These are phyloP conservation scores for Andrena minutula DNA, from an alignment of 2,888 invertebrate genomes.

Conservation along the genomic window DNA sequence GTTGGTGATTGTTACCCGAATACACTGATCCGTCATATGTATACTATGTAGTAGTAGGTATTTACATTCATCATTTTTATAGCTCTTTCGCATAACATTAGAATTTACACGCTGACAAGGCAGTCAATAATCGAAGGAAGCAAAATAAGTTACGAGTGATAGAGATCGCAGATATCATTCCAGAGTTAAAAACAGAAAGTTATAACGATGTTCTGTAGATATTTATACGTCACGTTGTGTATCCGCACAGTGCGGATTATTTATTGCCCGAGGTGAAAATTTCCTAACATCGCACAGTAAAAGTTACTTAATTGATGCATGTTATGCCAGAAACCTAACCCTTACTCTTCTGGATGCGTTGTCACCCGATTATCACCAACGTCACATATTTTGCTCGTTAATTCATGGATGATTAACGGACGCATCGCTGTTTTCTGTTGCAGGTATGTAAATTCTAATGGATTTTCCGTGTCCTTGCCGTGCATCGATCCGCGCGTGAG, in stretches of 20 bases:
- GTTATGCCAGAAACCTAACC: neutral
- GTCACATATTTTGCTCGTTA: slow-evolving; percentile 1
- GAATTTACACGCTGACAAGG: too few relatives aligned
- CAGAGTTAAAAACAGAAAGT: neutral
- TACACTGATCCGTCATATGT: too few relatives aligned
- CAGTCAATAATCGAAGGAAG: too few relatives aligned
- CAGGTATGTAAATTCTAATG: slow-evolving; percentile 65
- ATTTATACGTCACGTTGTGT: neutral
- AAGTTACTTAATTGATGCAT: neutral
- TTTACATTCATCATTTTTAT: too few relatives aligned
- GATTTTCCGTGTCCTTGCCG: slow-evolving; percentile 19
- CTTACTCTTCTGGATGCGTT: slow-evolving; percentile 1
- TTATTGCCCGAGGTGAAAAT: neutral
- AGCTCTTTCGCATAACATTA: too few relatives aligned
- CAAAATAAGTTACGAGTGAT: too few relatives aligned
- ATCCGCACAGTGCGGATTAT: neutral
- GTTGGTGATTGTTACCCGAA: too few relatives aligned
- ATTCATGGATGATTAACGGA: slow-evolving; percentile 46
- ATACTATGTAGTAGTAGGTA: too few relatives aligned
- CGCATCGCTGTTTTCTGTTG: slow-evolving; percentile 54
- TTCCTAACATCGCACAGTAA: neutral
- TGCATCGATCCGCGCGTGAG: slow-evolving; percentile 35
- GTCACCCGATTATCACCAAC: neutral
- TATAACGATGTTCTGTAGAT: neutral
- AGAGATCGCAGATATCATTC: neutral